Conservation (phyloP, 2,888 invertebrate species). For the Rhagium mordax region DNA sequence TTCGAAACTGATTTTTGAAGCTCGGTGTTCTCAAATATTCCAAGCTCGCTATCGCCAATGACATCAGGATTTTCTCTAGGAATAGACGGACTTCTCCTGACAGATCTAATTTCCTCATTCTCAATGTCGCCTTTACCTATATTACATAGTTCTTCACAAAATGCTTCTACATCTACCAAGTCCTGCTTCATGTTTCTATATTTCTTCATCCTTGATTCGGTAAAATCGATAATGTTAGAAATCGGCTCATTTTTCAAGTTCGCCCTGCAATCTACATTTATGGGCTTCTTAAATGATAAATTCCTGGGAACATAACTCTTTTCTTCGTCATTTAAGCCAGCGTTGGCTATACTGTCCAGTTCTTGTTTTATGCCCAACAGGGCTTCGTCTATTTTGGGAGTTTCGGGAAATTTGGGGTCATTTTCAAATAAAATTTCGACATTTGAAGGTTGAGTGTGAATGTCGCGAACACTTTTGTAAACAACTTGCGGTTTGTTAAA, state of each 20-base stretch:
- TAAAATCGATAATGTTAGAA: slow-evolving; percentile 34
- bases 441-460: slow-evolving; percentile 39
- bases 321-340: neutral
- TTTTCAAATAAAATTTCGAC: slow-evolving; percentile 39
- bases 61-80: neutral
- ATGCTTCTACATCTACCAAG: slow-evolving; percentile 48
- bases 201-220: slow-evolving; percentile 42
- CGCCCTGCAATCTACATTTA: neutral
- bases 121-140: slow-evolving; percentile 42
- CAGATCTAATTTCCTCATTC: neutral
- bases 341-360: neutral
- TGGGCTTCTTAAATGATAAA: slow-evolving; percentile 11
- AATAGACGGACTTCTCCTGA: no score
- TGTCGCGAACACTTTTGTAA: slow-evolving; percentile 51
- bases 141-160: slow-evolving; percentile 46
- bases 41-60: neutral
- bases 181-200: slow-evolving; percentile 40
- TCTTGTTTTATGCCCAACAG: slow-evolving; percentile 19
- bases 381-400: slow-evolving; percentile 35
- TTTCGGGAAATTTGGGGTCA: neutral
- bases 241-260: neutral
- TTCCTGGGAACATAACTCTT: neutral
- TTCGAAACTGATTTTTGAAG: slow-evolving; percentile 50
- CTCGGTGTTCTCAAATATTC: slow-evolving; percentile 2
- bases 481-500: slow-evolving; percentile 46